Conservation (phyloP, 64 coral and sea anemone species). For the Montipora capricornis region DNA sequence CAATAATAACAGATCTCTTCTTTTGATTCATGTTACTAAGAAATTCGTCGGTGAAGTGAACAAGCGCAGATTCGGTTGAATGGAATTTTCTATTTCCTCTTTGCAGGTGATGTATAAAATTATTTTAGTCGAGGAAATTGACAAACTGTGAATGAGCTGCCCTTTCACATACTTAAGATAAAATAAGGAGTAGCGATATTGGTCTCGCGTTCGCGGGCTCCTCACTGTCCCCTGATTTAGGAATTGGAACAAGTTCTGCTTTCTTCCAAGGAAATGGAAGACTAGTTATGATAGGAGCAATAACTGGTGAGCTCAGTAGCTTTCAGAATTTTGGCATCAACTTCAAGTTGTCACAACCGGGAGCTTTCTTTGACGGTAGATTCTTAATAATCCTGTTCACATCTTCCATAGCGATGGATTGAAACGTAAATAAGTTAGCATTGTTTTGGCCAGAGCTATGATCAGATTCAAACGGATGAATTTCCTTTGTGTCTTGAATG, state of each 20-base stretch:
- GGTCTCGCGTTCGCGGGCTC: neutral
- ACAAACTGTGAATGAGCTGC: slow-evolving; percentile 12
- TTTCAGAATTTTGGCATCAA: slow-evolving; percentile 27
- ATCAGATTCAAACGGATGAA: too few relatives aligned
- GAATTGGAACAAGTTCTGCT: too few relatives aligned
- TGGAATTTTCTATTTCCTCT: slow-evolving; percentile 41
- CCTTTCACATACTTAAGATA: slow-evolving; percentile 34
- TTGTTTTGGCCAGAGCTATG: too few relatives aligned
- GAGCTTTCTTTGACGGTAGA: too few relatives aligned
- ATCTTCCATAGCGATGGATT: too few relatives aligned
- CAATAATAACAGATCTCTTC: too few relatives aligned
- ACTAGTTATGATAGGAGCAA: slow-evolving; percentile 36
- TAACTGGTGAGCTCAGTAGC: slow-evolving; percentile 28
- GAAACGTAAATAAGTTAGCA: too few relatives aligned
- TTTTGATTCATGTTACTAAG: neutral
- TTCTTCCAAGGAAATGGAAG: slow-evolving; percentile 54
- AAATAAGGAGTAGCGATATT: slow-evolving; percentile 64
- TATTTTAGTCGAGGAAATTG: neutral
- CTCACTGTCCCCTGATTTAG: too few relatives aligned
- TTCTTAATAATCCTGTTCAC: too few relatives aligned
- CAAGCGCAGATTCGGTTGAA: slow-evolving; percentile 52
- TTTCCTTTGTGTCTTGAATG: too few relatives aligned
- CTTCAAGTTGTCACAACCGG: too few relatives aligned
- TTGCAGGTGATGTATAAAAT: slow-evolving; percentile 13
- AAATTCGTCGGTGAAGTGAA: slow-evolving; percentile 41